Percentiles rank a stretch among this genome's conserved stretches.
Evolutionary conservation across 2,113 vertebrate genomes (phyloP).

Genomic region (Alethe castanea): DNA sequence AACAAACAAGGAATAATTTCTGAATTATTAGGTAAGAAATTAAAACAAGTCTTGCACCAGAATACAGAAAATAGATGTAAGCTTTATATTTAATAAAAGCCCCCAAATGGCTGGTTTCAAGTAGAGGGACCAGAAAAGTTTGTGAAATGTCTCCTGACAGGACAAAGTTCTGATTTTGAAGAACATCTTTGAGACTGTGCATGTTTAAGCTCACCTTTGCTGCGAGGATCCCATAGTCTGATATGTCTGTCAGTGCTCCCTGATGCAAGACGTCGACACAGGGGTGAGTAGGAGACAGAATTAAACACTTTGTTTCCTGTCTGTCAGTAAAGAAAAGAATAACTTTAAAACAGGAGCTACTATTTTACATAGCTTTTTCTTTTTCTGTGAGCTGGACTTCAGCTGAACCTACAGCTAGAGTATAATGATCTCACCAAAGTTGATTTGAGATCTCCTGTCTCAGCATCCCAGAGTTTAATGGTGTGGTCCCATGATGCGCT

Average conservation of each 20-base stretch:
- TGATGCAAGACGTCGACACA: constrained; percentile 90
- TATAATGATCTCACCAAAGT: constrained; percentile 79
- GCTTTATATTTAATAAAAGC: background rate
- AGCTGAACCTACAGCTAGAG: background rate
- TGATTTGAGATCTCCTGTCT: constrained; percentile 85
- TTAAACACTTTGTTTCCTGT: constrained; percentile 96
- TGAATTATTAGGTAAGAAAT: background rate
- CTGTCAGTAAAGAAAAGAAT: constrained; percentile 65
- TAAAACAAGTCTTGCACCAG: background rate
- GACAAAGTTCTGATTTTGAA: background rate
- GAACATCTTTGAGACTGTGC: background rate
- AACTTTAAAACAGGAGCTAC: background rate
- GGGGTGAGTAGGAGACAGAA: constrained; percentile 89
- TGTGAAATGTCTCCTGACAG: background rate
- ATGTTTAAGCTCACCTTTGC: constrained; percentile 79
- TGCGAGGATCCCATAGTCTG: constrained; percentile 92
- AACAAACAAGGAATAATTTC: background rate
- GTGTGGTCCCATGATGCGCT: constrained; percentile 98
- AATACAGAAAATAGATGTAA: background rate
- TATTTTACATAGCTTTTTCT: background rate
- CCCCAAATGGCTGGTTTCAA: background rate
- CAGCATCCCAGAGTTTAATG: constrained; percentile 90
- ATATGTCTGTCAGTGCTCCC: constrained; percentile 94
- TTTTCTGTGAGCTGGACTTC: background rate
- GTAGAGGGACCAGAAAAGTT: background rate